Evolutionary conservation across 2,113 vertebrate genomes (phyloP).

Genomic region (Rhegmatorhina hoffmannsi): DNA sequence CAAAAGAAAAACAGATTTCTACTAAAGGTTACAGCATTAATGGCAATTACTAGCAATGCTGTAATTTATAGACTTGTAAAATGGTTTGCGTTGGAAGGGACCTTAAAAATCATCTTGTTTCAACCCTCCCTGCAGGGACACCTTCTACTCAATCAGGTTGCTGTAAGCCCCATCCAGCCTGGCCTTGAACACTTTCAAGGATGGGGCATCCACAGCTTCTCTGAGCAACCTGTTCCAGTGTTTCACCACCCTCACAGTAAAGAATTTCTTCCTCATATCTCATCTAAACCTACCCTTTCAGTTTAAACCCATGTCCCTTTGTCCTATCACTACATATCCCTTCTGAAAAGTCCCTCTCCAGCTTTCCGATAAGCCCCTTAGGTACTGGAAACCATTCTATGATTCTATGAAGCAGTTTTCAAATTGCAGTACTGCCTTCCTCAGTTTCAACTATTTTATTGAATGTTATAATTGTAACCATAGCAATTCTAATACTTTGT

Average conservation of each 20-base stretch:
- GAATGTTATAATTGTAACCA: not conserved
- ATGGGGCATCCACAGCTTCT: not conserved
- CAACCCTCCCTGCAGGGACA: not conserved
- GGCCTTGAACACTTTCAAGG: not conserved
- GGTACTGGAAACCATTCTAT: not conserved
- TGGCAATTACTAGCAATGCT: not conserved
- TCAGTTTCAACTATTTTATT: not conserved
- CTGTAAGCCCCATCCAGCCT: not conserved
- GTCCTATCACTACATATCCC: not conserved
- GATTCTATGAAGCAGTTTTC: not conserved
- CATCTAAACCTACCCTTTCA: not conserved
- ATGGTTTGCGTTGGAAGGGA: not conserved
- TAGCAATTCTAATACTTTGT: not conserved
- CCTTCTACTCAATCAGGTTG: not conserved
- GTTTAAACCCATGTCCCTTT: not conserved
- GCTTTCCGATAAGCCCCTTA: not conserved
- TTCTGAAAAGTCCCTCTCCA: not conserved
- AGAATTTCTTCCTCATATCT: not conserved
- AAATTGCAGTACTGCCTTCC: not conserved
- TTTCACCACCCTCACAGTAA: not conserved
- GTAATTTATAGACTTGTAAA: not conserved
- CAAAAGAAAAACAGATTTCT: not conserved
- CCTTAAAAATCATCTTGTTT: not conserved
- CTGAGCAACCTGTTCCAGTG: not conserved
- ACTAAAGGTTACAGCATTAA: not conserved